Evolutionary conservation across 2,797 vertebrate species (phyloP).

Genomic region (Hemitrygon akajei): DNA sequence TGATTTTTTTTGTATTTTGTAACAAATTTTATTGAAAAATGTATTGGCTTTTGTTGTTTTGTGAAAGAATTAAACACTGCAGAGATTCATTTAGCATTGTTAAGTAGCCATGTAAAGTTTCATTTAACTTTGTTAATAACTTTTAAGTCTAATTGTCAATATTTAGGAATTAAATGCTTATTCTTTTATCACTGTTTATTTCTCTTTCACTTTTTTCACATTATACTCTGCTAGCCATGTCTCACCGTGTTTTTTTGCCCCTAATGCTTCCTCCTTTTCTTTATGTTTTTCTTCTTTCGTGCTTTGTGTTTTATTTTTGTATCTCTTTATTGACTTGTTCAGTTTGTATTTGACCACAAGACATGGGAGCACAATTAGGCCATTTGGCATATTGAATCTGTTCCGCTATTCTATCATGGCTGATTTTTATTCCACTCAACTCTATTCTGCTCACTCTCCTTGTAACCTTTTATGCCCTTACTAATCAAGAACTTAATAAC

Average conservation of each 20-base stretch:
- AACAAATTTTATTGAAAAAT: neutral
- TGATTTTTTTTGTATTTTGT: neutral
- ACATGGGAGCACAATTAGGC: too few relatives aligned
- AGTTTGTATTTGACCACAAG: neutral
- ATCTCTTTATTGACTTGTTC: neutral
- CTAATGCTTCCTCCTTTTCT: neutral
- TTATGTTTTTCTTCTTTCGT: neutral
- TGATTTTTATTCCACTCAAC: too few relatives aligned
- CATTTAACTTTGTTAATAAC: neutral
- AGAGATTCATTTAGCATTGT: neutral
- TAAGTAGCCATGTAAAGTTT: neutral
- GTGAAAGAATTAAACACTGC: neutral
- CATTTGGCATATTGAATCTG: too few relatives aligned
- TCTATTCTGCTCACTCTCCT: too few relatives aligned
- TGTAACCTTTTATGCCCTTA: too few relatives aligned
- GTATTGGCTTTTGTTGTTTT: too few relatives aligned
- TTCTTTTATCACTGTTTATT: neutral
- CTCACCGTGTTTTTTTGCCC: neutral
- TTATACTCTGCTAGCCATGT: neutral
- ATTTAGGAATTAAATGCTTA: neutral
- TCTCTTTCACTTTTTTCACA: neutral
- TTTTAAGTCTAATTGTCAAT: neutral
- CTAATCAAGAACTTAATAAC: too few relatives aligned
- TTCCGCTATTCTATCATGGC: too few relatives aligned
- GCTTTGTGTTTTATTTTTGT: neutral